phyloP scores from a whole-genome alignment of 2,888 invertebrate species.

The Eubasilissa splendida region DNA sequence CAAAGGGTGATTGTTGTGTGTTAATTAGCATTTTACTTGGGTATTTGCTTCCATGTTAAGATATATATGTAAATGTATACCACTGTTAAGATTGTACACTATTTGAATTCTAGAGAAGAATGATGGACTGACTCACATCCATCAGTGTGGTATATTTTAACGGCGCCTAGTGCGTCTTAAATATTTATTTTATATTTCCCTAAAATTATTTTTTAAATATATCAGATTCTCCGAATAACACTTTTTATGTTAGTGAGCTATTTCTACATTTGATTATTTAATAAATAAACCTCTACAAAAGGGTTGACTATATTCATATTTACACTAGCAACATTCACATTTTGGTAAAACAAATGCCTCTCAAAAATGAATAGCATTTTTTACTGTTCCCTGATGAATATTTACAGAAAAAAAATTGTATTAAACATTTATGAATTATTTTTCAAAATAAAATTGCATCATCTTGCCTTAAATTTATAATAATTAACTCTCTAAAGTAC shows the following conservation, averaged over 20 bases:
- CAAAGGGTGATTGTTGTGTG: background rate
- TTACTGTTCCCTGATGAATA: no score
- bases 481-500: conserved; percentile 42
- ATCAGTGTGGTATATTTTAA: conserved; percentile 1
- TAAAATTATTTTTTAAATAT: no score
- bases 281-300: no score
- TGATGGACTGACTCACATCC: conserved; percentile 16
- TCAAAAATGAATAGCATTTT: no score
- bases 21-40: conserved; percentile 16
- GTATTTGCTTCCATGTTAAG: conserved; percentile 32
- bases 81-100: conserved; percentile 26
- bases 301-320: no score
- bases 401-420: background rate
- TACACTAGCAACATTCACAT: no score
- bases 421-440: background rate
- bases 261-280: no score
- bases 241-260: no score
- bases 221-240: no score
- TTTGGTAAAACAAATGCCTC: no score
- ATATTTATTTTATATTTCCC: no score
- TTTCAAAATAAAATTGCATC: conserved; percentile 25
- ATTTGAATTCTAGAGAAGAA: conserved; percentile 25
- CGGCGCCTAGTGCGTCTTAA: background rate
- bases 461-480: conserved; percentile 47
- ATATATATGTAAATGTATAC: conserved; percentile 19